Evolutionary conservation across 2,113 vertebrate genomes (phyloP).

Genomic region (Zosterops borbonicus): DNA sequence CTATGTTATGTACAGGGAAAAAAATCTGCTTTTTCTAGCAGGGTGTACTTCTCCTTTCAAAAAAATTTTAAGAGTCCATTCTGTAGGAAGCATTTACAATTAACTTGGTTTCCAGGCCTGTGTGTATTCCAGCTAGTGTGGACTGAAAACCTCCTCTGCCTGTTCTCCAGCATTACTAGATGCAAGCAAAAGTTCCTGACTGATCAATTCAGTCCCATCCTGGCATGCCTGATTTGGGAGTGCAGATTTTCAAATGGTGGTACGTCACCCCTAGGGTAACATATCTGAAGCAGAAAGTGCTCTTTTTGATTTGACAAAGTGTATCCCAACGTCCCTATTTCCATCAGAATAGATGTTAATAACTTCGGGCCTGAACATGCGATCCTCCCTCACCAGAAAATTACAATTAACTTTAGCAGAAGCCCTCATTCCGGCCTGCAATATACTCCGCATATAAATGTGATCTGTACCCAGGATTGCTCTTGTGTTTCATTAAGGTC

Average conservation of each 20-base stretch:
- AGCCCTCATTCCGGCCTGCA: background rate
- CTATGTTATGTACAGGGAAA: background rate
- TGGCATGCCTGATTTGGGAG: background rate
- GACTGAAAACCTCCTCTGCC: background rate
- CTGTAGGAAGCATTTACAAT: background rate
- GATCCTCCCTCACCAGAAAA: background rate
- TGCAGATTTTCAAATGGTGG: background rate
- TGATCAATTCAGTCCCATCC: background rate
- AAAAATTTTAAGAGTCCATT: background rate
- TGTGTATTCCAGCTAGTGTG: background rate
- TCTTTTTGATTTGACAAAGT: background rate
- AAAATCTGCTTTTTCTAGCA: background rate
- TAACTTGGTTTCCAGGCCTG: background rate
- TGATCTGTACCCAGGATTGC: background rate
- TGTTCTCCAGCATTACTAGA: background rate
- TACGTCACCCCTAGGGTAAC: background rate
- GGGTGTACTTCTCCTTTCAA: background rate
- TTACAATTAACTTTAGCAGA: background rate
- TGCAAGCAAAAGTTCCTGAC: background rate
- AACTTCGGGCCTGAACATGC: slow-evolving; percentile 24
- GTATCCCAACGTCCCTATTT: slow-evolving; percentile 8
- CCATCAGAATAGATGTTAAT: slow-evolving; percentile 13
- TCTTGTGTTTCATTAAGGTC: background rate
- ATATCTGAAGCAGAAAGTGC: slow-evolving; percentile 7
- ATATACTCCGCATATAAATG: background rate